These are phyloP conservation scores for Drosophila incognita DNA, from an alignment of 2,888 invertebrate genomes.

Conservation along the genomic window DNA sequence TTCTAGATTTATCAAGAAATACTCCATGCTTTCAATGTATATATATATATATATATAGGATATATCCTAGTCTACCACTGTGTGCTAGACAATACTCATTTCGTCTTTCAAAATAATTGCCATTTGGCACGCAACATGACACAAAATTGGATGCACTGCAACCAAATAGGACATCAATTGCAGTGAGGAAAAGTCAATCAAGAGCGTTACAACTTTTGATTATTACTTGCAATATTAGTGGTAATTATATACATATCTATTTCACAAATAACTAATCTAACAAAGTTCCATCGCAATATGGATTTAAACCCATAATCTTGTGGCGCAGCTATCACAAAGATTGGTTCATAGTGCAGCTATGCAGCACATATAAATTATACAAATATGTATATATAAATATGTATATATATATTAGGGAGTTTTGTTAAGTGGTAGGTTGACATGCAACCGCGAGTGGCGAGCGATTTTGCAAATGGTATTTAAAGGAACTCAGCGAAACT, in stretches of 20 bases:
- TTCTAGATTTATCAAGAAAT: neutral
- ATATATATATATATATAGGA: neutral
- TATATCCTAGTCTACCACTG: conserved; percentile 15
- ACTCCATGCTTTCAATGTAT: neutral
- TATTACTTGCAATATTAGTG: neutral
- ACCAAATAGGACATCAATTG: conserved; percentile 23
- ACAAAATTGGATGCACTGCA: conserved; percentile 41
- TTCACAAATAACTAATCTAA: neutral
- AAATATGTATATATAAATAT: neutral
- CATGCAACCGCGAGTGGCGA: conserved; percentile 6
- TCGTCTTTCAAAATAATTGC: conserved; percentile 23
- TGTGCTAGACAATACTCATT: conserved; percentile 1
- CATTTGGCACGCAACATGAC: conserved; percentile 29
- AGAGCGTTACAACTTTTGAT: conserved; percentile 1
- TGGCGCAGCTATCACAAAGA: neutral
- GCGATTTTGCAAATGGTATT: conserved; percentile 12
- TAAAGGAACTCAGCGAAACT: conserved; percentile 4
- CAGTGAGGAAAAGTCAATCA: conserved; percentile 16
- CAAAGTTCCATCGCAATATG: neutral
- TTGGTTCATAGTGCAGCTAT: neutral
- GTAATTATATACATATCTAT: conserved; percentile 3
- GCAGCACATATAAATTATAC: neutral
- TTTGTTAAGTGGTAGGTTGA: conserved; percentile 1
- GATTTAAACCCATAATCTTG: neutral
- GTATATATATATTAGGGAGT: neutral